Conservation (phyloP, 2,888 invertebrate species). For the Drosophila meridiana region DNA sequence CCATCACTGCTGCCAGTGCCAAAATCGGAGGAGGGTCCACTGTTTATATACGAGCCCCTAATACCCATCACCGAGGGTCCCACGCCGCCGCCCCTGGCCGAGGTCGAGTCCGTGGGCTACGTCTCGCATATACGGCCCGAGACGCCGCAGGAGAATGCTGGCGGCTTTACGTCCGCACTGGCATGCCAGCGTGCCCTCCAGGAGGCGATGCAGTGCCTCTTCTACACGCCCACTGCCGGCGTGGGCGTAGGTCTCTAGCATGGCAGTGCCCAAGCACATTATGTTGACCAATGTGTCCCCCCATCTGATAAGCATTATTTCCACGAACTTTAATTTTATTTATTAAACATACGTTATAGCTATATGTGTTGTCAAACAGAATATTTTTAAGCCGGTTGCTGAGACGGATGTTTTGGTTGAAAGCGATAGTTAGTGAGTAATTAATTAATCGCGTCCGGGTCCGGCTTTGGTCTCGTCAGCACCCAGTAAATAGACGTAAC, state of each 20-base stretch:
- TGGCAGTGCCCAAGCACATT: constrained; percentile 11
- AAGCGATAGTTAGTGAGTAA: neutral
- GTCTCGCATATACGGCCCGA: constrained; percentile 91
- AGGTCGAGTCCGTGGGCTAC: constrained; percentile 89
- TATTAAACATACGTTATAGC: constrained; percentile 19
- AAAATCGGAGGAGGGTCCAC: constrained; percentile 91
- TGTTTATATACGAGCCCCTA: constrained; percentile 89
- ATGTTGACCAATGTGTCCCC: constrained; percentile 63
- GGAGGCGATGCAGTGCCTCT: constrained; percentile 93
- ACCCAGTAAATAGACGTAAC: constrained; percentile 23
- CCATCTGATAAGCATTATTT: constrained; percentile 34
- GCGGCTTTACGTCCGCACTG: constrained; percentile 93
- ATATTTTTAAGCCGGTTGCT: neutral
- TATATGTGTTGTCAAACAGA: neutral
- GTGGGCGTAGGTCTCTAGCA: constrained; percentile 22
- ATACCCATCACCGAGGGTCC: constrained; percentile 90
- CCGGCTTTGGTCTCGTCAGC: neutral
- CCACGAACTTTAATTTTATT: constrained; percentile 28
- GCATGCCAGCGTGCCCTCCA: constrained; percentile 95
- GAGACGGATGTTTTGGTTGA: neutral
- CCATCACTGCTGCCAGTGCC: constrained; percentile 89
- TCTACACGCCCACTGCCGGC: constrained; percentile 72
- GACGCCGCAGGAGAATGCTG: constrained; percentile 91
- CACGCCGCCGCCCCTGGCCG: constrained; percentile 87
- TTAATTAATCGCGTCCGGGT: neutral